Base-by-base conservation (phyloP, 2,113 vertebrate species). In the Corythoichthys haematopterus region DNA sequence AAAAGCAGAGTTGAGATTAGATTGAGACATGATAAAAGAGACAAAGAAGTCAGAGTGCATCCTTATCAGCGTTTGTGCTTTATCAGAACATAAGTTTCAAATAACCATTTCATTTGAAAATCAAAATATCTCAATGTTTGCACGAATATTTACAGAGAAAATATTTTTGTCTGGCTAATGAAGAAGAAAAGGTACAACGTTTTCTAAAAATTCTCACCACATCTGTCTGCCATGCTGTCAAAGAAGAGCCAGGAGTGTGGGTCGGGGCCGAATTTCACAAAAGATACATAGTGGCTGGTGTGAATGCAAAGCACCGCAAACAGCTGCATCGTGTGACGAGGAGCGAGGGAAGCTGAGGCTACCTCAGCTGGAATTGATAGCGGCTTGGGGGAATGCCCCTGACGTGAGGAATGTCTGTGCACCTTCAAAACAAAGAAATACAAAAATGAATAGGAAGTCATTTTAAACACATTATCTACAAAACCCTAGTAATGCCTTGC, bases 271-370 rank as follows among this genome's bases (percentile, higher is more conserved):
- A 87, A 93, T 80, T 92, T 93, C 14, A 93, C 90, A 65, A 93
- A 94, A 47, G 92, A 91, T 66, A 94, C 91, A 7, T 92, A 94
- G 79, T 94, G 93, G 70, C 91, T 94, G 72, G 91, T 94, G 14
- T 92, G 81, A 78, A 94, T 93, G 77, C 92, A 94, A 43, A 94
- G 89, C 33, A 93, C 91, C 2, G 90, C 93, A 74, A 92, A 91
- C 56, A 94, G 82, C 76, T 93, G 77, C 87, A 93, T 77, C 2
- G 2, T 87, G 61, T 81, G 83, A 5, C 78, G 79, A 47, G 79
- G 45, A 5, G 79, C 51, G 16, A 86, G 76, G 35, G 14, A 2
- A 13, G 74, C 65, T 2, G 59, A 2, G 9, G 72, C 57, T 2
- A 47, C 46, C 11, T 48, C 65, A 16, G 46, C 76, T 33, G 86